A percentile compares a stretch with the other conserved stretches of the same genome.
Evolutionary conservation across 2,888 invertebrate genomes (phyloP).

Genomic region (Operophtera brumata): DNA sequence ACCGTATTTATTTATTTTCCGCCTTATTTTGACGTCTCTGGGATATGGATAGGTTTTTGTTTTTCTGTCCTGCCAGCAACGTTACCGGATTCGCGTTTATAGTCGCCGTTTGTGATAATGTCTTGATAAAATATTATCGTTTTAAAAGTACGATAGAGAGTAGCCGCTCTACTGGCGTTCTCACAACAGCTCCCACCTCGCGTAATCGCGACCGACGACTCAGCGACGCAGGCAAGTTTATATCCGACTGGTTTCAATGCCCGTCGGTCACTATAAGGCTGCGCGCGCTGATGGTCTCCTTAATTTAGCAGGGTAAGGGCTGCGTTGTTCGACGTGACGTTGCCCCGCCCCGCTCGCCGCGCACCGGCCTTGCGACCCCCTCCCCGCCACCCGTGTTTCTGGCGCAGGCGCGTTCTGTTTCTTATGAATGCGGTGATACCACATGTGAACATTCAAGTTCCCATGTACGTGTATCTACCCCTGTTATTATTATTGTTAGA

Average conservation of each 20-base stretch:
- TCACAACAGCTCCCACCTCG: constrained; percentile 66
- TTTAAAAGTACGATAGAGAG: constrained; percentile 50
- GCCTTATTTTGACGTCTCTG: constrained; percentile 66
- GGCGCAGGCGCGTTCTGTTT: constrained; percentile 75
- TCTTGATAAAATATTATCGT: constrained; percentile 43
- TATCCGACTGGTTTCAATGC: constrained; percentile 47
- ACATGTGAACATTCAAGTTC: constrained; percentile 40
- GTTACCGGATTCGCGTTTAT: constrained; percentile 12
- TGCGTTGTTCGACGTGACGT: constrained; percentile 78
- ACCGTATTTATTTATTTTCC: constrained; percentile 77
- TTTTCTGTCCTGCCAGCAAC: constrained; percentile 37
- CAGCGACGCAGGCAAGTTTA: constrained; percentile 73
- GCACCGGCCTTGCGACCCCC: constrained; percentile 74
- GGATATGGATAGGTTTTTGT: constrained; percentile 31
- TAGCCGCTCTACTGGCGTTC: constrained; percentile 66
- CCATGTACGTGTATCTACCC: constrained; percentile 21
- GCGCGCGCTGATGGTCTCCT: constrained; percentile 41
- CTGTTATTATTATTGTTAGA: constrained; percentile 26
- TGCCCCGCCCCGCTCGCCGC: constrained; percentile 63
- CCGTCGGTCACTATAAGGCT: constrained; percentile 26
- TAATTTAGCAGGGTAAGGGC: constrained; percentile 60
- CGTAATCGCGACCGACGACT: constrained; percentile 76
- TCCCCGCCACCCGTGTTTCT: constrained; percentile 59
- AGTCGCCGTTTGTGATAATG: constrained; percentile 36
- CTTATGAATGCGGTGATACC: constrained; percentile 66